These are phyloP conservation scores for Sepiola atlantica DNA, from an alignment of 2,888 invertebrate species.

Conservation along the genomic window DNA sequence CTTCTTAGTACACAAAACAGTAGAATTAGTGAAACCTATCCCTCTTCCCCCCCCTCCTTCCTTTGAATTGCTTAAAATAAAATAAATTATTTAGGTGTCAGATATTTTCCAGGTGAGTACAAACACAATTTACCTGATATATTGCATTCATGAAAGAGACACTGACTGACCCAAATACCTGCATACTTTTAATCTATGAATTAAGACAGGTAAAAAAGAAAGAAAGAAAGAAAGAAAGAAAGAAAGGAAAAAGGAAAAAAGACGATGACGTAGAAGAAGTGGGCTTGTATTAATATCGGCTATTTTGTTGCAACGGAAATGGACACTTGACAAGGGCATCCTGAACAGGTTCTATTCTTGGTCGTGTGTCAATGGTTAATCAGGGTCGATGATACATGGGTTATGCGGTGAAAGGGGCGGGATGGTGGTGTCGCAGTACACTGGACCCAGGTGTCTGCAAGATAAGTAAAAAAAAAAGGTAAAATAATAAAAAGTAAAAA, in stretches of 20 bases:
- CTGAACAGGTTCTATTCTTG: too few relatives aligned
- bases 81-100: not conserved
- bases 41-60: not conserved
- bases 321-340: not conserved
- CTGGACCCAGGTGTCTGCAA: too few relatives aligned
- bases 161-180: not conserved
- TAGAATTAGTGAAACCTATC: too few relatives aligned
- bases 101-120: not conserved
- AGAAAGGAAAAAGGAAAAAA: too few relatives aligned
- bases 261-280: not conserved
- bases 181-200: not conserved
- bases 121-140: not conserved
- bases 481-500: too few relatives aligned
- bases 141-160: not conserved
- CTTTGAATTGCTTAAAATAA: not conserved
- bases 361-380: too few relatives aligned
- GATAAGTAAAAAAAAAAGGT: too few relatives aligned
- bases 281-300: not conserved
- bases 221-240: too few relatives aligned
- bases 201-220: not conserved
- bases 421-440: too few relatives aligned
- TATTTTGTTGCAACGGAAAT: not conserved
- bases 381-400: too few relatives aligned
- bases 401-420: too few relatives aligned
- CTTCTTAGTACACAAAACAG: too few relatives aligned